A percentile compares a stretch with the other conserved stretches of the same genome.
phyloP scores from a whole-genome alignment of 2,797 vertebrate species.

The Pangasius djambal region DNA sequence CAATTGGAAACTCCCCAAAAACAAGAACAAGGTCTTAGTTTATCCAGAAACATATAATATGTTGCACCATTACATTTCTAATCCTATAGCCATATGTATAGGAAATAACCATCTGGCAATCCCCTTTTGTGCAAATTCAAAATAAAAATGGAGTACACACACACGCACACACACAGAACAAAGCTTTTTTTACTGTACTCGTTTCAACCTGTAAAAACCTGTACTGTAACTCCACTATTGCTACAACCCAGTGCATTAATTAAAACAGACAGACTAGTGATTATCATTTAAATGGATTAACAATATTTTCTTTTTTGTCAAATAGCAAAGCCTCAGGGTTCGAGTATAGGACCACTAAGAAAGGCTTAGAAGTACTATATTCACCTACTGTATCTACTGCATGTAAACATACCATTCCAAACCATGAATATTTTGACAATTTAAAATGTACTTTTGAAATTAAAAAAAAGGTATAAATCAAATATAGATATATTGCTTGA shows the following conservation, averaged over 20 bases:
- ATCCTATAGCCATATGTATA: slow-evolving; percentile 16
- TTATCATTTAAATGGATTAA: slow-evolving; percentile 15
- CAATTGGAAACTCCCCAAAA: slow-evolving; percentile 33
- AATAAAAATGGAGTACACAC: background rate
- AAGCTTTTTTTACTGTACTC: background rate
- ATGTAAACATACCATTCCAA: background rate
- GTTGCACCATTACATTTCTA: background rate
- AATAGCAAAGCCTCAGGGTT: slow-evolving; percentile 3
- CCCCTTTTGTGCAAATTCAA: slow-evolving; percentile 23
- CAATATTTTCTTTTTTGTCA: background rate
- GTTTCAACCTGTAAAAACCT: slow-evolving; percentile 28
- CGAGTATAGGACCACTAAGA: background rate
- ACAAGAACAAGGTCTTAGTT: slow-evolving; percentile 25
- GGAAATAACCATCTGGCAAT: slow-evolving; percentile 4
- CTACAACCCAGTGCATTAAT: slow-evolving; percentile 20
- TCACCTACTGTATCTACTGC: background rate
- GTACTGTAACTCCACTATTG: background rate
- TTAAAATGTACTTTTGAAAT: background rate
- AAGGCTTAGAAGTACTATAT: background rate
- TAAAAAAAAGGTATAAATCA: background rate
- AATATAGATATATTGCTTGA: background rate
- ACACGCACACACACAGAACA: background rate
- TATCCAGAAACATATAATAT: slow-evolving; percentile 21
- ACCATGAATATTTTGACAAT: background rate
- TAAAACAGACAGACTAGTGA: background rate